Percentiles rank a stretch among this genome's conserved stretches.
Evolutionary conservation across 2,113 vertebrate species (phyloP).

Genomic region (Phycodurus eques): DNA sequence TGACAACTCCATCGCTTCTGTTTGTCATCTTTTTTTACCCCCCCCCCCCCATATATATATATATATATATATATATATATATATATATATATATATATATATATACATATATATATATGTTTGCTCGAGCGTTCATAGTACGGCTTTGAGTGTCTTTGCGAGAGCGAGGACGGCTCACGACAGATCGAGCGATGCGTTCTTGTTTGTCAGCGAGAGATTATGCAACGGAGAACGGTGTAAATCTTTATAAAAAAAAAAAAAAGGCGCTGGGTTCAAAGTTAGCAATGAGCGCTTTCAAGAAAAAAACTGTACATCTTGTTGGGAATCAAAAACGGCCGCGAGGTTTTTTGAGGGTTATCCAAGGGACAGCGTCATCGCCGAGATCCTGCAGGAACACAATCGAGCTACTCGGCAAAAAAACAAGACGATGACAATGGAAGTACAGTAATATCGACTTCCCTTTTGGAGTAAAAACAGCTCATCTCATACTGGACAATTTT

Average conservation of each 20-base stretch:
- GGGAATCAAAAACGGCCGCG: neutral
- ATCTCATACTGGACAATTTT: no score
- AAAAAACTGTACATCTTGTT: neutral
- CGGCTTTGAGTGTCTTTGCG: conserved; percentile 24
- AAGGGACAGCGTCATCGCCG: neutral
- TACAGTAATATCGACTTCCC: no score
- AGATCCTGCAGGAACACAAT: neutral
- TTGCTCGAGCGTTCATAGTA: neutral
- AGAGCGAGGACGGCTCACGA: neutral
- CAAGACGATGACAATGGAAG: no score
- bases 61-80: no score
- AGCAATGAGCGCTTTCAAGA: neutral
- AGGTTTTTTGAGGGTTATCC: conserved; percentile 10
- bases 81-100: no score
- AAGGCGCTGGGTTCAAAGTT: conserved; percentile 13
- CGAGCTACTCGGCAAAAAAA: no score
- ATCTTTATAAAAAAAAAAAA: neutral
- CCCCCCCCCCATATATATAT: no score
- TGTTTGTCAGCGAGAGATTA: conserved; percentile 48
- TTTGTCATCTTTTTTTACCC: neutral
- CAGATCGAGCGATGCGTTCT: conserved; percentile 46
- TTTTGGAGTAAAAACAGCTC: no score
- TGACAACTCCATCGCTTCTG: neutral
- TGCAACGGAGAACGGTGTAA: neutral
- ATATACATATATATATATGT: neutral